These are phyloP conservation scores for Anoncus sp. DNA, from an alignment of 2,888 invertebrate genomes.

Conservation along the genomic window DNA sequence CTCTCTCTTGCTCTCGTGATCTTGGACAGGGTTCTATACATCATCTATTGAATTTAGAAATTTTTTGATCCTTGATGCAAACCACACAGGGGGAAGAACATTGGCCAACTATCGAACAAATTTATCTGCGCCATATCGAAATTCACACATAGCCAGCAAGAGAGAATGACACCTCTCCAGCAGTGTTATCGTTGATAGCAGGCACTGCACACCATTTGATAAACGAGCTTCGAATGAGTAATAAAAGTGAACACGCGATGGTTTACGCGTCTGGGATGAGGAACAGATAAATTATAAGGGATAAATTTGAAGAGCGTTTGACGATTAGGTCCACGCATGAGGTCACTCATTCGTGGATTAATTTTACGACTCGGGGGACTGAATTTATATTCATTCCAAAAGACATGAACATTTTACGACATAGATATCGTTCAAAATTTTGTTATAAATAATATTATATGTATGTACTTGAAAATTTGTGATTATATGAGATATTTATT, in stretches of 20 bases:
- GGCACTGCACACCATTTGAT: conserved; percentile 44
- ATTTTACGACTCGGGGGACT: conserved; percentile 8
- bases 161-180: conserved; percentile 4
- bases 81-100: background rate
- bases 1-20: conserved; percentile 26
- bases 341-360: conserved; percentile 2
- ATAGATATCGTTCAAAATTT: background rate
- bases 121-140: conserved; percentile 16
- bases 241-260: conserved; percentile 54
- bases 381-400: background rate
- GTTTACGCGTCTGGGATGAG: conserved; percentile 24
- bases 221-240: conserved; percentile 46
- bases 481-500: too few species aligned
- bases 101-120: conserved; percentile 22
- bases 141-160: conserved; percentile 3
- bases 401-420: background rate
- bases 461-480: too few species aligned
- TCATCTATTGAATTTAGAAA: conserved; percentile 10
- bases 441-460: too few species aligned
- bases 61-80: background rate
- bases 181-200: conserved; percentile 52
- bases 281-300: conserved; percentile 33
- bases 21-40: background rate
- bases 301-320: conserved; percentile 30
- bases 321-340: conserved; percentile 22